These are phyloP conservation scores for Drosophila pectinifera DNA, from an alignment of 1,140 invertebrate species.

Conservation along the genomic window DNA sequence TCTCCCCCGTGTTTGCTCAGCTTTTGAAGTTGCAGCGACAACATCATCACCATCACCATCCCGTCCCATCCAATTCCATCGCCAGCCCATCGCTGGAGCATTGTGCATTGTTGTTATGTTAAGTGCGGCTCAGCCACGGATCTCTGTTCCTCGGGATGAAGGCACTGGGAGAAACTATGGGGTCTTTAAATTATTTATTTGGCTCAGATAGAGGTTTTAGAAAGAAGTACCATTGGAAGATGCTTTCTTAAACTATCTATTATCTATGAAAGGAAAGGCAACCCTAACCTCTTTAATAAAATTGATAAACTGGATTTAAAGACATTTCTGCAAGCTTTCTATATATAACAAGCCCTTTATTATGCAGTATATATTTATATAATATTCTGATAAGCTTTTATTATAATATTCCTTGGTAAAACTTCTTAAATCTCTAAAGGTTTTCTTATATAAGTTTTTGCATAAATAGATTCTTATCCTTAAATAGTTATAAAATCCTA, in stretches of 20 bases:
- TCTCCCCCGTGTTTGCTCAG: constrained; percentile 65
- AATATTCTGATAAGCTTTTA: not conserved
- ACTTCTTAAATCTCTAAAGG: not conserved
- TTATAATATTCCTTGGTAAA: not conserved
- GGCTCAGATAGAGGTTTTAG: too few species aligned
- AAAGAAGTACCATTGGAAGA: too few species aligned
- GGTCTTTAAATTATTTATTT: not conserved
- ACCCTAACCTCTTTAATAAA: too few species aligned
- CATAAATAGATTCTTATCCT: too few species aligned
- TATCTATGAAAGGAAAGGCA: not conserved
- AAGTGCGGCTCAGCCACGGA: constrained; percentile 62
- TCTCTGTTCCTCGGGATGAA: constrained; percentile 17
- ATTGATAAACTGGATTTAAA: too few species aligned
- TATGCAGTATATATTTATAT: too few species aligned
- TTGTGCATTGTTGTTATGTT: constrained; percentile 76
- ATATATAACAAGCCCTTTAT: too few species aligned
- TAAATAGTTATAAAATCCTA: not conserved
- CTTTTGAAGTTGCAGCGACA: constrained; percentile 81
- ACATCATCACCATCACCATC: constrained; percentile 65
- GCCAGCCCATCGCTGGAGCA: constrained; percentile 44
- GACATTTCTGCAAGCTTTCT: too few species aligned
- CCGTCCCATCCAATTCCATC: constrained; percentile 19
- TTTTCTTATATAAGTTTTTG: too few species aligned
- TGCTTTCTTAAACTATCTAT: not conserved
- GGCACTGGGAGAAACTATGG: constrained; percentile 1